Evolutionary conservation across 2,113 vertebrate species (phyloP), one percentile per base, ranked within the genome.

Genomic region (Melanostigma gelatinosum): DNA sequence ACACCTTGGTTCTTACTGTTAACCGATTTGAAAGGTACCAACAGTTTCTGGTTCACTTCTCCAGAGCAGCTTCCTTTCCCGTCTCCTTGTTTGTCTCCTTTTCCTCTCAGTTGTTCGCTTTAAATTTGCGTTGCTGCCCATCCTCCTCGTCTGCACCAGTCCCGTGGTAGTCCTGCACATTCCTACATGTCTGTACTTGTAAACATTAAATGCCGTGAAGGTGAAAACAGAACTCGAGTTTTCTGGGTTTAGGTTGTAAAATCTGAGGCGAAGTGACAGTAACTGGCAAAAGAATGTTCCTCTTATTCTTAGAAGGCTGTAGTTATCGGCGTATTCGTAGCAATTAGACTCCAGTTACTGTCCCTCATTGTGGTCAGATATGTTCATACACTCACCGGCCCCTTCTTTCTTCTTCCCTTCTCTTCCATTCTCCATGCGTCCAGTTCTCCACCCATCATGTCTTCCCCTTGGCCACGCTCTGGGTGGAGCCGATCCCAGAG

Each of bases 371-470:
- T 22, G 38, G 27, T 40, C 22, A 40, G 34, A 58, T 7, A 20
- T 57, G 27, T 57, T 12, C 8, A 42, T 27, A 63, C 36, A n/a
- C 63, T 58, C 38, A 67, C 4, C 11, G 38, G 6, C n/a, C 11
- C 55, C 18, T 5, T 15, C 18, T 40, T 13, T 27, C 16, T 11
- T 15, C 11, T 34, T 24, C 32, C 3, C 3, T 15, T 20, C 16
- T 27, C 20, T 11, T 1, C 66, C 60, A 0, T 38, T 42, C 27
- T 15, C 20, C 68, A 16, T 13, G 36, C 63, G 34, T 79, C n/a
- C 92, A 99, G 98, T 99, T 99, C 86, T 99, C 98, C 86, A 99
- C 97, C 1, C 98, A 99, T 84, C 98, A 99, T 62, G 96, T 99
- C 81, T 99, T 99, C 85, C 96, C 97, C 8, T 87, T 99, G 90